Conservation (phyloP, 2,888 invertebrate genomes). For the Opisthograptis luteolata region DNA sequence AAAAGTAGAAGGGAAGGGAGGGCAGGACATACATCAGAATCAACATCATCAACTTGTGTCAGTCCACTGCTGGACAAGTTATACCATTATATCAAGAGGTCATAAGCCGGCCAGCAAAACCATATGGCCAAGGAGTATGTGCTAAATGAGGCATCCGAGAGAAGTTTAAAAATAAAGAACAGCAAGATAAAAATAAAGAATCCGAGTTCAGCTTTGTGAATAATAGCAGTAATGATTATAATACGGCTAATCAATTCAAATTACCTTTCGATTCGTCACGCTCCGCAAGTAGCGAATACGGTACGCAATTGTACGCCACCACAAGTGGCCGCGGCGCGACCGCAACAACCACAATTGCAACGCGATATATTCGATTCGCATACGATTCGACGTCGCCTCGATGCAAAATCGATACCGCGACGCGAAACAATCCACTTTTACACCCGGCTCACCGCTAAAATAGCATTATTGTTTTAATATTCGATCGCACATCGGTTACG, state of each 20-base stretch:
- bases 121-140: no score
- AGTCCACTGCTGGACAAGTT: no score
- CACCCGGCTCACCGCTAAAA: slow-evolving; percentile 2
- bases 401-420: slow-evolving; percentile 55
- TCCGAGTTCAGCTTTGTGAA: background rate
- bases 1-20: no score
- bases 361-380: slow-evolving; percentile 40
- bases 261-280: slow-evolving; percentile 17
- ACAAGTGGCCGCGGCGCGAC: slow-evolving; percentile 49
- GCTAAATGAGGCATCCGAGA: no score
- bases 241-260: slow-evolving; percentile 19
- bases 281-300: slow-evolving; percentile 20
- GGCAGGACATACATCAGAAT: no score
- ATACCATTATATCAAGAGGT: no score
- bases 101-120: no score
- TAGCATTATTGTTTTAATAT: slow-evolving; percentile 8
- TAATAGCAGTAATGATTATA: slow-evolving; percentile 7
- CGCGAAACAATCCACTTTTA: slow-evolving; percentile 22
- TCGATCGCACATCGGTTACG: background rate
- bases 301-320: slow-evolving; percentile 48
- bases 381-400: slow-evolving; percentile 48
- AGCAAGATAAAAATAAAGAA: no score
- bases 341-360: slow-evolving; percentile 58
- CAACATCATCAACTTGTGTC: no score
- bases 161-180: no score